These are phyloP conservation scores for Azorinus chamasolen DNA, from an alignment of 2,888 invertebrate genomes.

Conservation along the genomic window DNA sequence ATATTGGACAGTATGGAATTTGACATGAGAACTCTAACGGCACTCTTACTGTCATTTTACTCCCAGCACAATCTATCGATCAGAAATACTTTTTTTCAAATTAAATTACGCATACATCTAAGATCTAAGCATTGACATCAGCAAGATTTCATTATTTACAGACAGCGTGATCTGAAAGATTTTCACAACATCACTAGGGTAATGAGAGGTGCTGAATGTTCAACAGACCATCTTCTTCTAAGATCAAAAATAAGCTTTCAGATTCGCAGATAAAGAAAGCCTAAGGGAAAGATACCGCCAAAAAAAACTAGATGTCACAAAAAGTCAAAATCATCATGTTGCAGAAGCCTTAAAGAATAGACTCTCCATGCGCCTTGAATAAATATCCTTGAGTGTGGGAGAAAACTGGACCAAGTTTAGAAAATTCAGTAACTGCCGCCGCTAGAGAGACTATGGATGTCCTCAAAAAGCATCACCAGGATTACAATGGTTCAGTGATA, in stretches of 20 bases:
- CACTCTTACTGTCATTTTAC: too few relatives aligned
- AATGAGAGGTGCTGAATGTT: constrained; percentile 1
- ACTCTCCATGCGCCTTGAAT: constrained; percentile 1
- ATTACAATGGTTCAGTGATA: too few relatives aligned
- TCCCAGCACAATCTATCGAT: too few relatives aligned
- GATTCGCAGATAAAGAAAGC: background rate
- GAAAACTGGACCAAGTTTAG: constrained; percentile 1
- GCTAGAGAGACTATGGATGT: background rate
- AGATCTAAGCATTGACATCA: background rate
- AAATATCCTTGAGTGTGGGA: background rate
- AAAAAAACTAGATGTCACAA: background rate
- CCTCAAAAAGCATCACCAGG: too few relatives aligned
- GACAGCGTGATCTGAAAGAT: background rate
- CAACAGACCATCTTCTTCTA: background rate
- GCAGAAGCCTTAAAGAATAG: background rate
- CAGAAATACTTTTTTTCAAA: too few relatives aligned
- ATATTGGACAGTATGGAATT: too few relatives aligned
- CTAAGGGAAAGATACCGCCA: background rate
- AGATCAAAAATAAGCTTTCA: constrained; percentile 4
- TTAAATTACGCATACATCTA: too few relatives aligned
- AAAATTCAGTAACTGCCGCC: background rate
- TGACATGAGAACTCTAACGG: too few relatives aligned
- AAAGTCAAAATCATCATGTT: background rate
- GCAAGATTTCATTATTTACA: background rate
- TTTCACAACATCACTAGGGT: background rate